Evolutionary conservation across 2,113 vertebrate species (phyloP).

Genomic region (Hemiprocne comata): DNA sequence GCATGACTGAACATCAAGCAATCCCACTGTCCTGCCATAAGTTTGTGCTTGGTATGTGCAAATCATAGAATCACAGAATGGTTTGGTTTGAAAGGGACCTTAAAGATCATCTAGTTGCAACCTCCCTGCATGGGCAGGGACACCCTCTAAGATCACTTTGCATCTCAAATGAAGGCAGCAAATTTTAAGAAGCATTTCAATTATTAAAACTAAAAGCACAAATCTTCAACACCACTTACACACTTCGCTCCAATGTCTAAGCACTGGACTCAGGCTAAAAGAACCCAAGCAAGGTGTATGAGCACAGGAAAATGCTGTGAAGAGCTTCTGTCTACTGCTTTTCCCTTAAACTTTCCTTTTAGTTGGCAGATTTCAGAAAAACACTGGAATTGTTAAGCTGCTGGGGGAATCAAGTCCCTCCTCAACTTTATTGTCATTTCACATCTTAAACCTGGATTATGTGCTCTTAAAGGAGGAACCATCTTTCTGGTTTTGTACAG

Average conservation of each 20-base stretch:
- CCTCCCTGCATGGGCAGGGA: no score
- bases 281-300: neutral
- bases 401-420: neutral
- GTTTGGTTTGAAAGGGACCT: no score
- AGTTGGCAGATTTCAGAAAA: neutral
- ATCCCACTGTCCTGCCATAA: neutral
- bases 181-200: no score
- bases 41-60: neutral
- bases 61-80: neutral
- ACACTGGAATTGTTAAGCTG: neutral
- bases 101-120: no score
- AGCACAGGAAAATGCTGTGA: neutral
- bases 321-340: neutral
- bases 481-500: neutral
- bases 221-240: no score
- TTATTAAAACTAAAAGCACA: no score
- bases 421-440: neutral
- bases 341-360: neutral
- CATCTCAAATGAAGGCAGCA: no score
- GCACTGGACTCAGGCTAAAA: rapidly evolving
- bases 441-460: neutral
- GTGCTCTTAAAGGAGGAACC: neutral
- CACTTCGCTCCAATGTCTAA: neutral
- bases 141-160: no score
- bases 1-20: neutral